Evolutionary conservation across 2,797 vertebrate genomes (phyloP), one percentile per base, ranked within the genome.

Genomic region (Hapalemur alaotrensis): DNA sequence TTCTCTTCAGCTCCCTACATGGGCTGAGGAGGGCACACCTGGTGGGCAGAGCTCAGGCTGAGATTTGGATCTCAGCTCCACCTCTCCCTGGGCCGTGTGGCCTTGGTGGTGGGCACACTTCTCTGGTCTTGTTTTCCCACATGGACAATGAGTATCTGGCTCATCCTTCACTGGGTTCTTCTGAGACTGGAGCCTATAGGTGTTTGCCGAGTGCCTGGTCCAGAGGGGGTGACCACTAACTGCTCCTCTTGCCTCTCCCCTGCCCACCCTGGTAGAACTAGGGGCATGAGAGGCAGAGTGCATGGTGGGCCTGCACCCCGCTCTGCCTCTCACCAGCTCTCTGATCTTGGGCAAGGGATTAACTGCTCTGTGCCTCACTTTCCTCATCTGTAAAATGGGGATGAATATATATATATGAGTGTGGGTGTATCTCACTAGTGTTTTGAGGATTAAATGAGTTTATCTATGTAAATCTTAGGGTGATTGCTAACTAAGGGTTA

Each of bases 381-480:
- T 96, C 89, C 82, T 96, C 91, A 89, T 25, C 78, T 95, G 52
- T 76, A 38, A 96, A 86, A 57, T 83, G 70, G 57, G 43, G 46
- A 17, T 83, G 17, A 72, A 11, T 70, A n/a, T 54, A 8, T 54
- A 7, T 54, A 0, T 54, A 7, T 54, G 52, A 20, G 52, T 54
- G 52, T 54, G 11, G 41, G 38, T 35, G 10, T 57, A 28, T n/a
- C 15, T 89, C 63, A 57, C 63, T 38, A 59, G 35, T 92, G 50
- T 50, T 95, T 46, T 80, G 86, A 72, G 41, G 54, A 96, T 96
- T 96, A 97, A 96, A 95, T 69, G 78, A 86, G 5, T 91, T 92
- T 82, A 59, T 96, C 69, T 84, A 8, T 89, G 41, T 69, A 65
- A 86, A 61, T 82, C 30, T 75, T 92, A 89, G 50, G 73, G 69